Percentiles rank a stretch among this genome's conserved stretches.
Evolutionary conservation across 2,888 invertebrate species (phyloP).

Genomic region (Drosophila lacicola): DNA sequence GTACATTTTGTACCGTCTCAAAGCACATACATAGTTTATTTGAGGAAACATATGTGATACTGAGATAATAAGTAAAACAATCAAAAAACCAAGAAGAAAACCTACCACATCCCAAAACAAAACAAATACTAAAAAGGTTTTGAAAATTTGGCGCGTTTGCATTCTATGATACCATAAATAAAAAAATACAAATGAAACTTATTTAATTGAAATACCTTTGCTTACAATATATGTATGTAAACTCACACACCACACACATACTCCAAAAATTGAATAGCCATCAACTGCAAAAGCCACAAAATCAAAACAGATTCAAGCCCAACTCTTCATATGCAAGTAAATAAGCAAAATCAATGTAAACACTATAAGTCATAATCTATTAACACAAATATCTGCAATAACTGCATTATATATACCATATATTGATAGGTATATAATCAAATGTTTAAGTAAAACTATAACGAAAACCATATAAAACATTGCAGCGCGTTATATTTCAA

Average conservation of each 20-base stretch:
- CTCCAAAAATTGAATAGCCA: conserved; percentile 16
- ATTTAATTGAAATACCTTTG: conserved; percentile 38
- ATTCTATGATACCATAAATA: conserved; percentile 33
- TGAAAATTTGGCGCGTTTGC: conserved; percentile 43
- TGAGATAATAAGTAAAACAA: conserved; percentile 83
- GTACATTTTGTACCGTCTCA: conserved; percentile 48
- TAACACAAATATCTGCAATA: conserved; percentile 50
- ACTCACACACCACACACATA: conserved; percentile 20
- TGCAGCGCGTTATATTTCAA: conserved; percentile 51
- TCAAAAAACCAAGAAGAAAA: conserved; percentile 35
- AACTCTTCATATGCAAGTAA: conserved; percentile 22
- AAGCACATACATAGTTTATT: conserved; percentile 50
- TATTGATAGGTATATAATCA: conserved; percentile 51
- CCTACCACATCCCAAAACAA: conserved; percentile 25
- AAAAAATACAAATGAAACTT: conserved; percentile 27
- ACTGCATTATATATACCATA: conserved; percentile 52
- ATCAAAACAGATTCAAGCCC: conserved; percentile 26
- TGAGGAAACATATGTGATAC: conserved; percentile 82
- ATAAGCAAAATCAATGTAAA: conserved; percentile 28
- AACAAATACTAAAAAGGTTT: conserved; percentile 14
- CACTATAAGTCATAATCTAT: conserved; percentile 34
- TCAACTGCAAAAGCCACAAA: conserved; percentile 23
- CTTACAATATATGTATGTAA: conserved; percentile 17
- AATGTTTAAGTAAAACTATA: conserved; percentile 45
- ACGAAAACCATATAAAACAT: conserved; percentile 21